Conservation (phyloP, 1,140 invertebrate species). For the Drosophila azteca region DNA sequence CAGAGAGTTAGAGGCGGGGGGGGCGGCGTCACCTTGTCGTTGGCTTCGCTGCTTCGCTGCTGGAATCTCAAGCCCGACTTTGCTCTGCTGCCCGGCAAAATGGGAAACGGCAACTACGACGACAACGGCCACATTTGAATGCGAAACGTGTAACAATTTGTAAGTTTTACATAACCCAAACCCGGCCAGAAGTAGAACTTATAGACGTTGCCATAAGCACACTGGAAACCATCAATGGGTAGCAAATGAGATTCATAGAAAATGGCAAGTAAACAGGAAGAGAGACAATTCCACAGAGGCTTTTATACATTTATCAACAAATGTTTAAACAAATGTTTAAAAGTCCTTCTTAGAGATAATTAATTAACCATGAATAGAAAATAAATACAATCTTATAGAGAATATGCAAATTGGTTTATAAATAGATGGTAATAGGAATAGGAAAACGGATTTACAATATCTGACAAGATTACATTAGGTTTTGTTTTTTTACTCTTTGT, state of each 20-base stretch:
- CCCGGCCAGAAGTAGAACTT: constrained; percentile 56
- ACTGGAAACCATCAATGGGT: constrained; percentile 40
- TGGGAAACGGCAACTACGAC: constrained; percentile 5
- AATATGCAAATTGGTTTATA: no score
- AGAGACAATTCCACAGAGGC: neutral
- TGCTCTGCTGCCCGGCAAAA: constrained; percentile 4
- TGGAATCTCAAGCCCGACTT: constrained; percentile 42
- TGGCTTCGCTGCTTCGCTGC: constrained; percentile 40
- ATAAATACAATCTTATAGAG: no score
- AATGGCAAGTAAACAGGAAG: constrained; percentile 1
- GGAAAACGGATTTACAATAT: no score
- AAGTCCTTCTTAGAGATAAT: no score
- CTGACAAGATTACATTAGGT: no score
- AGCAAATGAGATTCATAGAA: constrained; percentile 43
- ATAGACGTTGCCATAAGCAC: constrained; percentile 46
- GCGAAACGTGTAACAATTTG: constrained; percentile 72
- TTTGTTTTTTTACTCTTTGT: no score
- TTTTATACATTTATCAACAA: no score
- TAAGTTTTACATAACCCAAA: constrained; percentile 65
- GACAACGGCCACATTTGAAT: constrained; percentile 50
- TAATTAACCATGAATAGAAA: no score
- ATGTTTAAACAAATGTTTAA: no score
- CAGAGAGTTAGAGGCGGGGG: constrained; percentile 33
- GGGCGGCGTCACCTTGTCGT: constrained; percentile 60
- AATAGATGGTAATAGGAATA: no score